Evolutionary conservation across 1,140 invertebrate species (phyloP).

Genomic region (Papilio machaon): DNA sequence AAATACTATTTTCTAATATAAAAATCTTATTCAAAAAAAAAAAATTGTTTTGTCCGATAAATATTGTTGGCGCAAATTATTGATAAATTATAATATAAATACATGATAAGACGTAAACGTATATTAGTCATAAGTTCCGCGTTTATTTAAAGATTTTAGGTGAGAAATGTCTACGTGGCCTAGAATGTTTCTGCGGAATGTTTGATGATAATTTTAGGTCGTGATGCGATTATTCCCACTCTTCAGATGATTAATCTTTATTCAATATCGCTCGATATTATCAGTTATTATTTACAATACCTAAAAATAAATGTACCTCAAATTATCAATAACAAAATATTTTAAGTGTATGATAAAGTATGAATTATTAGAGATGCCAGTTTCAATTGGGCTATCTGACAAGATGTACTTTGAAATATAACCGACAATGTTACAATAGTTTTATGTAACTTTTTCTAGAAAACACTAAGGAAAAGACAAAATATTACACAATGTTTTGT

Average conservation of each 20-base stretch:
- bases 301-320: constrained; percentile 27
- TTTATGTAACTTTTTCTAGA: no score
- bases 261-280: constrained; percentile 23
- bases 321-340: constrained; percentile 8
- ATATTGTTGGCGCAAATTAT: neutral
- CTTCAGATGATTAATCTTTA: constrained; percentile 16
- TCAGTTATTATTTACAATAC: constrained; percentile 26
- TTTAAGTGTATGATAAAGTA: neutral
- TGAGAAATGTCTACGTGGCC: constrained; percentile 1
- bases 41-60: neutral
- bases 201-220: constrained; percentile 32
- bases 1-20: no score
- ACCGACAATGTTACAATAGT: no score
- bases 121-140: constrained; percentile 25
- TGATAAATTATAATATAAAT: neutral
- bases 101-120: neutral
- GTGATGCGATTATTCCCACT: constrained; percentile 1
- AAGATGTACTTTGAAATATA: no score
- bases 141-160: constrained; percentile 27
- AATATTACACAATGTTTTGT: no score
- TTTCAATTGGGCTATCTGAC: no score
- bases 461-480: no score
- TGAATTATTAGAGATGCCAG: no score
- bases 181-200: constrained; percentile 26
- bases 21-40: no score